Evolutionary conservation across 2,888 invertebrate species (phyloP).

Genomic region (Molanna angustata): DNA sequence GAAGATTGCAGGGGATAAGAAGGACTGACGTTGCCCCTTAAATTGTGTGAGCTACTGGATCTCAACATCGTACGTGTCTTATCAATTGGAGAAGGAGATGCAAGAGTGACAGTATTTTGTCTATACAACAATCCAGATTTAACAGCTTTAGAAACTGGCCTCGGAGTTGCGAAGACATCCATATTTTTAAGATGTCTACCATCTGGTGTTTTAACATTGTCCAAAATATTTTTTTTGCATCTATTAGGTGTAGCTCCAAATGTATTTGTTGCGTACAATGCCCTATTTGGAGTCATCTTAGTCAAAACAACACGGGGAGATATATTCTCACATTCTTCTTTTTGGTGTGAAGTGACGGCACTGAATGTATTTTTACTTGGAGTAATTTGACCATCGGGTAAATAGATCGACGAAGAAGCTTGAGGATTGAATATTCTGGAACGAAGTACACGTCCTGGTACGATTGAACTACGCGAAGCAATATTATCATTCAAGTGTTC

Average conservation of each 20-base stretch:
- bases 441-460: slow-evolving; percentile 39
- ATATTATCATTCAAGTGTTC: slow-evolving; percentile 51
- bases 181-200: slow-evolving; percentile 12
- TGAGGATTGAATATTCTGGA: slow-evolving; percentile 35
- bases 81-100: slow-evolving; percentile 18
- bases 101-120: slow-evolving; percentile 25
- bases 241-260: slow-evolving; percentile 26
- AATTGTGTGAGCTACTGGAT: slow-evolving; percentile 30
- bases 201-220: slow-evolving; percentile 6
- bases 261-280: slow-evolving; percentile 39
- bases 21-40: slow-evolving; percentile 21
- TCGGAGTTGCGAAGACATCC: slow-evolving; percentile 26
- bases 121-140: slow-evolving; percentile 16
- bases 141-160: slow-evolving; percentile 18
- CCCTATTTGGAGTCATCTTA: slow-evolving; percentile 42
- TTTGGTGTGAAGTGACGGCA: neutral
- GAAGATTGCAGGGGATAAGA: slow-evolving; percentile 15
- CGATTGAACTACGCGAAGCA: slow-evolving; percentile 56
- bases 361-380: slow-evolving; percentile 14
- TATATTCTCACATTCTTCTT: slow-evolving; percentile 16
- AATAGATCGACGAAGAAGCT: slow-evolving; percentile 20
- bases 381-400: slow-evolving; percentile 20
- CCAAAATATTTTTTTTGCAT: slow-evolving; percentile 3
- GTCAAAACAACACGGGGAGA: slow-evolving; percentile 9
- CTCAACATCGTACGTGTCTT: slow-evolving; percentile 22